Conservation (phyloP, 2,797 vertebrate genomes). For the Bovichtus variegatus region DNA sequence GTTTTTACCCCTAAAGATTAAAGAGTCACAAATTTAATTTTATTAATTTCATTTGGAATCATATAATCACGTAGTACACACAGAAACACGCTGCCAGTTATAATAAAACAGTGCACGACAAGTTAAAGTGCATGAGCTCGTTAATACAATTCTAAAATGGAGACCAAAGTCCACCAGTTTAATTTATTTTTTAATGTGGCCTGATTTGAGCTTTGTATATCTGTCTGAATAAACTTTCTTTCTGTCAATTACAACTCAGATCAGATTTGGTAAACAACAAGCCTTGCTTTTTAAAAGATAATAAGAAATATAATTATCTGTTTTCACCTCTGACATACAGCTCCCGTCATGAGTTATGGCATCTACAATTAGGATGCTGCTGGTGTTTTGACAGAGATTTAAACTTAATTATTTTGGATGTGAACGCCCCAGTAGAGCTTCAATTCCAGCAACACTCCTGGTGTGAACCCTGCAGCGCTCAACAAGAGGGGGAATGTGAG, state of each 20-base stretch:
- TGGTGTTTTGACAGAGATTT: constrained; percentile 37
- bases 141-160: not conserved
- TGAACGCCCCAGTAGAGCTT: constrained; percentile 7
- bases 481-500: constrained; percentile 37
- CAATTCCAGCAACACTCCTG: constrained; percentile 27
- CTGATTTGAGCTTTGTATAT: constrained; percentile 21
- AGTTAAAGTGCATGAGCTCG: too few relatives aligned
- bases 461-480: constrained; percentile 41
- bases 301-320: not conserved
- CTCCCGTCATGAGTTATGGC: not conserved
- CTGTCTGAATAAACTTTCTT: not conserved
- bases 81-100: too few relatives aligned
- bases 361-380: constrained; percentile 35
- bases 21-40: too few relatives aligned
- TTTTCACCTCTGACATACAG: constrained; percentile 5
- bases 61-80: too few relatives aligned
- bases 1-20: too few relatives aligned
- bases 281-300: not conserved
- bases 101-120: too few relatives aligned
- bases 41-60: too few relatives aligned
- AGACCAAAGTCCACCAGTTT: not conserved
- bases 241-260: not conserved
- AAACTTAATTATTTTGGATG: constrained; percentile 34
- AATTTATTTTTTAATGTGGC: not conserved
- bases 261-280: constrained; percentile 3